phyloP scores from a whole-genome alignment of 2,888 invertebrate genomes.

The Artemia sinica region DNA sequence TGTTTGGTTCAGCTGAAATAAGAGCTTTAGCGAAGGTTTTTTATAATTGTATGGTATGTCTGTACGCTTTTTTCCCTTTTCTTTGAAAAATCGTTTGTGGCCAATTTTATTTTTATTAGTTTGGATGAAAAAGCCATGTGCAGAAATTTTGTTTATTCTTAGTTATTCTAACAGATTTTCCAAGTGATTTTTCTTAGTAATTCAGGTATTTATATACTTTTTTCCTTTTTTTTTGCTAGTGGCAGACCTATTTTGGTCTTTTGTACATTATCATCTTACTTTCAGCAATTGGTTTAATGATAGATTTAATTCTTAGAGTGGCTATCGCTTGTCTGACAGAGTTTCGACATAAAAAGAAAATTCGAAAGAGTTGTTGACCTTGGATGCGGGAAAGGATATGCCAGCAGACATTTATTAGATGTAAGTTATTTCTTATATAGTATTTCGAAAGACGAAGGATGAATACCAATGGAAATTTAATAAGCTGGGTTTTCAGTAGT shows the following conservation, averaged over 20 bases:
- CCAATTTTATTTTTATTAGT: neutral
- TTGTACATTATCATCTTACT: too few relatives aligned
- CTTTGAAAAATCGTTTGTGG: neutral
- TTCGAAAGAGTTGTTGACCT: constrained; percentile 61
- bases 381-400: constrained; percentile 76
- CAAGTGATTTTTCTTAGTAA: too few relatives aligned
- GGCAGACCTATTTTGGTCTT: too few relatives aligned
- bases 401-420: constrained; percentile 53
- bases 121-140: neutral
- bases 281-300: neutral
- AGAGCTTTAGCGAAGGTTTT: too few relatives aligned
- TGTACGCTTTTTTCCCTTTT: neutral
- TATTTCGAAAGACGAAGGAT: constrained; percentile 19
- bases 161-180: too few relatives aligned
- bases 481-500: constrained; percentile 15
- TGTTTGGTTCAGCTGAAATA: too few relatives aligned
- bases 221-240: too few relatives aligned
- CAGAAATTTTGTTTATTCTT: neutral
- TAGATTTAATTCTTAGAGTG: constrained; percentile 38
- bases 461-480: constrained; percentile 22
- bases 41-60: neutral
- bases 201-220: too few relatives aligned
- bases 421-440: constrained; percentile 26
- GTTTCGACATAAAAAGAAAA: constrained; percentile 82
- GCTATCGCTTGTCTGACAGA: constrained; percentile 74